These are phyloP conservation scores for Chaetodon trifasciatus DNA, from an alignment of 2,797 vertebrate species.

Conservation along the genomic window DNA sequence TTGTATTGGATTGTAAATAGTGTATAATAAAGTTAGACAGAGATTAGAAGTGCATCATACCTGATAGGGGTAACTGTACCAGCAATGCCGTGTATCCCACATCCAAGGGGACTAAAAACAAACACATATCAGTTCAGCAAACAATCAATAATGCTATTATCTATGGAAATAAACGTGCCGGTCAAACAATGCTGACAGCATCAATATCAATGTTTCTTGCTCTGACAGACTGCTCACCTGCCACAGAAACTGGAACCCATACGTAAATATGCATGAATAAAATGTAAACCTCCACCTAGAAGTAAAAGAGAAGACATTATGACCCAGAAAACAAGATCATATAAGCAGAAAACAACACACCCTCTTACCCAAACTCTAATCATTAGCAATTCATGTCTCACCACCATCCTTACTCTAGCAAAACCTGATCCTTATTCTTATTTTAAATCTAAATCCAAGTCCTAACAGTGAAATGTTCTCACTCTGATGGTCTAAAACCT, in stretches of 20 bases:
- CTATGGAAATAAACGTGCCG: neutral
- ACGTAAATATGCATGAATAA: conserved; percentile 95
- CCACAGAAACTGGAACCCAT: conserved; percentile 94
- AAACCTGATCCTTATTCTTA: neutral
- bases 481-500: neutral
- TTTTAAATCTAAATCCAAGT: conserved; percentile 1
- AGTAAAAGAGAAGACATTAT: conserved; percentile 50
- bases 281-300: conserved; percentile 97
- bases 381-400: neutral
- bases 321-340: neutral
- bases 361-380: neutral
- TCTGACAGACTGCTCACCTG: conserved; percentile 87
- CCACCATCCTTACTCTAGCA: neutral
- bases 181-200: neutral
- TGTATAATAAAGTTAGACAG: neutral
- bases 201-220: neutral
- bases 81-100: conserved; percentile 96
- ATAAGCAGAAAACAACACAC: neutral
- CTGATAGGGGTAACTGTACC: conserved; percentile 96
- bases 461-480: neutral
- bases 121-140: neutral
- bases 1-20: neutral
- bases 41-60: conserved; percentile 76
- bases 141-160: neutral
- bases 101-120: conserved; percentile 91